Conservation (phyloP, 2,888 invertebrate species). For the Sminthurinus aureus region DNA sequence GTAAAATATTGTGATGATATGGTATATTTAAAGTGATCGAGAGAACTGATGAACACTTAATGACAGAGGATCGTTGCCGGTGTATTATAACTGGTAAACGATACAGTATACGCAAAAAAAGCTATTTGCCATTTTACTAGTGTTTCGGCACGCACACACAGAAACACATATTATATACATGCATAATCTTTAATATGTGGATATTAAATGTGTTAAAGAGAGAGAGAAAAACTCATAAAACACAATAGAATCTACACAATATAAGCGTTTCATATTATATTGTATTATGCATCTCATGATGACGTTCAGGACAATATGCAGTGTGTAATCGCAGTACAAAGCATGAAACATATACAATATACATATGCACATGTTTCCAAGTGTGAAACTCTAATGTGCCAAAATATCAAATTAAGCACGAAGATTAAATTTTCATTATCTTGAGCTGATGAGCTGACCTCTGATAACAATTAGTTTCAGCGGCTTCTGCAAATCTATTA, state of each 20-base stretch:
- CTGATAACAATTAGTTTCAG: conserved; percentile 28
- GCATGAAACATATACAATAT: background rate
- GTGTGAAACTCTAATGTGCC: conserved; percentile 38
- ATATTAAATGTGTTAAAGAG: background rate
- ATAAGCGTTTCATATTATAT: background rate
- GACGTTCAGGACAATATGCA: background rate
- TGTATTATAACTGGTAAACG: no score
- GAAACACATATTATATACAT: no score
- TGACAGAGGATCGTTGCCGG: no score
- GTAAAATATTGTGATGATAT: no score
- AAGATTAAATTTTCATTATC: conserved; percentile 23
- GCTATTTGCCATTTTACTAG: no score
- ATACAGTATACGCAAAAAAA: no score
- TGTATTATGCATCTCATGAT: background rate
- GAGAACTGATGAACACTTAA: no score
- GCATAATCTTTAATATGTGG: no score
- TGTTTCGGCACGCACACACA: no score
- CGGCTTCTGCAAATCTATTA: background rate
- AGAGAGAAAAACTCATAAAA: background rate
- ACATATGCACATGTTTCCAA: background rate
- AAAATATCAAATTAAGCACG: conserved; percentile 41
- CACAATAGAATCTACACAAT: background rate
- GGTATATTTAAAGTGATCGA: no score
- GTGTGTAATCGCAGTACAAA: background rate
- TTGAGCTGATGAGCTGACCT: conserved; percentile 34